Base-by-base conservation (phyloP, 2,113 vertebrate species). In the Chionomys nivalis region DNA sequence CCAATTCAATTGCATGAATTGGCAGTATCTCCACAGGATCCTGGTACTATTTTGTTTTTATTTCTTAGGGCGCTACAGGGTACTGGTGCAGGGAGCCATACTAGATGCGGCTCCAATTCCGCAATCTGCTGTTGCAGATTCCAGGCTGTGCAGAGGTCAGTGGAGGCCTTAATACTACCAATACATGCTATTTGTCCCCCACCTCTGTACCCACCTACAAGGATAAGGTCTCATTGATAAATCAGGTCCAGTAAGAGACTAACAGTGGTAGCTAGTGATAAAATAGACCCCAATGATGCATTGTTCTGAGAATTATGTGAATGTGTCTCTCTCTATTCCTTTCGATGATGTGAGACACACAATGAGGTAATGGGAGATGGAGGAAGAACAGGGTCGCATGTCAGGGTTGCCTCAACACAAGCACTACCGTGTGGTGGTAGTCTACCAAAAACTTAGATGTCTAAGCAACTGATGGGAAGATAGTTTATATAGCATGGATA, bases 41-140 rank as follows among this genome's bases (percentile, higher is more conserved):
- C 11, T 68, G 33, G 66, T 73, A 75, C 78, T 4, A 36, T 81
- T 92, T 36, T 81, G 21, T 31, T 31, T 44, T 31, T 55, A 65
- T 16, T 12, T 91, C 39, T 89, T 73, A 49, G 86, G 11, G 44
- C 2, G 2, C 3, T 28, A 33, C 0, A 66, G 58, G 31, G 10
- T 14, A 26, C n/a, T 23, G 52, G 65, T 47, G 73, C 10, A 36
- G 1, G 52, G 44, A 72, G 21, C 52, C 24, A 6, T 7, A 28
- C 9, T 72, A 21, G 36, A 63, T 33, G 61, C 9, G 10, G 28
- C 36, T 65, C 13, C 7, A 33, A 28, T 47, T 85, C 52, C 39
- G 21, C 0, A 23, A 63, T 55, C 52, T 49, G 58, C 47, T 42
- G 1, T 1, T 5, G 1, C 1, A 14, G 28, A 14, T 49, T 16